A percentile compares a stretch with the other conserved stretches of the same genome.
phyloP scores from a whole-genome alignment of 2,113 vertebrate genomes.

The Rhea americana region DNA sequence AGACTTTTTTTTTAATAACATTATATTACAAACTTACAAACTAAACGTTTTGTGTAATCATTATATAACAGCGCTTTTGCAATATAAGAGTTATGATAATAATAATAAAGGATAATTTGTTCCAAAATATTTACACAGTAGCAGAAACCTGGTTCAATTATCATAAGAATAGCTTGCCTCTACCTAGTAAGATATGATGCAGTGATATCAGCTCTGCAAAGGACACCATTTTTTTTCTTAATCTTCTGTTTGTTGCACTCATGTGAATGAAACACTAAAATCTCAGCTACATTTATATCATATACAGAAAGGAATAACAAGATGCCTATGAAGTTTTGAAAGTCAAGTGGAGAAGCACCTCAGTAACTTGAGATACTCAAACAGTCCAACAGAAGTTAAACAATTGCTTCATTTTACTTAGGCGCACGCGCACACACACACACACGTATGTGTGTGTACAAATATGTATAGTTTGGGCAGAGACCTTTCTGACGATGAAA shows the following conservation, averaged over 20 bases:
- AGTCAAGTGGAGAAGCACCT: background rate
- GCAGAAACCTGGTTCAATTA: background rate
- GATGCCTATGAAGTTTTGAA: background rate
- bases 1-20: background rate
- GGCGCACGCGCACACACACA: background rate
- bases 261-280: background rate
- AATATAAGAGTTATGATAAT: background rate
- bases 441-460: too few relatives aligned
- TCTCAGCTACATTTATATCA: background rate
- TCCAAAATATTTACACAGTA: background rate
- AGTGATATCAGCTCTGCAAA: background rate
- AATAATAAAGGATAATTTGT: background rate
- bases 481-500: background rate
- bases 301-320: background rate
- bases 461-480: background rate
- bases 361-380: background rate
- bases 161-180: background rate
- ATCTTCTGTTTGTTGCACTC: background rate
- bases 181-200: background rate
- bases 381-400: background rate
- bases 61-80: background rate
- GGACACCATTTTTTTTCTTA: background rate
- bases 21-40: background rate
- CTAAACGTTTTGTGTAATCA: background rate
- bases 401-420: background rate